Conservation (phyloP, 2,113 vertebrate genomes). For the Bubo blakistoni region DNA sequence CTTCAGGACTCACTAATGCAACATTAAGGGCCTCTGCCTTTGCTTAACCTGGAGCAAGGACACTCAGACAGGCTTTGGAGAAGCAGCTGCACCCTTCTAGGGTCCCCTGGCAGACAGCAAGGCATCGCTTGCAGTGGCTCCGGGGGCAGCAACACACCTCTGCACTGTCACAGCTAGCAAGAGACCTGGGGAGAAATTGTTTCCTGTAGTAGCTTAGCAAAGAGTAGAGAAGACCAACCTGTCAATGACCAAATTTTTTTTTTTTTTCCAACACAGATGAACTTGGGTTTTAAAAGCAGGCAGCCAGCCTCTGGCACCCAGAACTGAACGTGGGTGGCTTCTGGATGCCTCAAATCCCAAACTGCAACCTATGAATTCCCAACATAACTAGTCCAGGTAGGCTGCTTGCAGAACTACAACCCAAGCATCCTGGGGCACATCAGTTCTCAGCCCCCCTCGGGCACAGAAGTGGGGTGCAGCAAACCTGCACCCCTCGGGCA, state of each 20-base stretch:
- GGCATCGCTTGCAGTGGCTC: background rate
- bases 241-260: background rate
- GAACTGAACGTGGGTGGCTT: background rate
- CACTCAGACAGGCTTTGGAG: background rate
- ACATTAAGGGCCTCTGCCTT: background rate
- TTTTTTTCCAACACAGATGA: background rate
- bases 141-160: background rate
- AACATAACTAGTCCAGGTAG: background rate
- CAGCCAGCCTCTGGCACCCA: background rate
- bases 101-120: background rate
- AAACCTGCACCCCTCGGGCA: background rate
- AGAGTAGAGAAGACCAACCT: background rate
- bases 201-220: background rate
- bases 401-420: background rate
- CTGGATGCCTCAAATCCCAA: background rate
- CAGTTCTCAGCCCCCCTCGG: background rate
- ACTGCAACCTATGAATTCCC: background rate
- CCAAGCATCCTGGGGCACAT: background rate
- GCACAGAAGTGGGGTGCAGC: background rate
- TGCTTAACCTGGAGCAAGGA: accelerated
- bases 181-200: background rate
- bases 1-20: background rate
- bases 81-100: background rate
- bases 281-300: background rate
- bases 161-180: background rate